Evolutionary conservation across 2,113 vertebrate genomes (phyloP).

Genomic region (Trichechus manatus): DNA sequence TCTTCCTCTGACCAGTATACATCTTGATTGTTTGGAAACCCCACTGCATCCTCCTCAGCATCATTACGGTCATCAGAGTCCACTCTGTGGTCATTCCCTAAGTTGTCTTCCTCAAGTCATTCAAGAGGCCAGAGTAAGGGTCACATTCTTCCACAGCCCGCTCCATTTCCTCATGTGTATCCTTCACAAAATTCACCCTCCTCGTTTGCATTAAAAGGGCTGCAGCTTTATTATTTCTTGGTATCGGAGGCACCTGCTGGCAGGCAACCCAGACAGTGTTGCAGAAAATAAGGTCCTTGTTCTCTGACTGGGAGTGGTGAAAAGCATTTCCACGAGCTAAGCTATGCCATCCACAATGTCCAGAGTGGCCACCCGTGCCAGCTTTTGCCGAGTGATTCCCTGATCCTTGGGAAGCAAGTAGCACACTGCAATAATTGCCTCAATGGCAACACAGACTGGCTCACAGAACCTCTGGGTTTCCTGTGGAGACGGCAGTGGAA

Average conservation of each 20-base stretch:
- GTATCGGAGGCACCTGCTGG: constrained; percentile 89
- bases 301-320: constrained; percentile 90
- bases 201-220: too few relatives aligned
- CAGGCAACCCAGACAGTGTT: constrained; percentile 94
- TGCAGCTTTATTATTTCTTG: constrained; percentile 77
- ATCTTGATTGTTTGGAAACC: constrained; percentile 91
- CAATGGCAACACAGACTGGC: constrained; percentile 88
- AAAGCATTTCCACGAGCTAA: constrained; percentile 91
- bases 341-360: constrained; percentile 92
- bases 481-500: constrained; percentile 89
- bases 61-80: constrained; percentile 66
- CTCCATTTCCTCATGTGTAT: too few relatives aligned
- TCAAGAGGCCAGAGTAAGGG: constrained; percentile 91
- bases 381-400: constrained; percentile 92
- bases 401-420: constrained; percentile 95
- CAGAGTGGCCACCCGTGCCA: constrained; percentile 90
- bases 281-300: constrained; percentile 92
- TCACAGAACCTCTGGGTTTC: constrained; percentile 90
- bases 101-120: constrained; percentile 53
- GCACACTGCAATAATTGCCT: constrained; percentile 90
- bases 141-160: constrained; percentile 92
- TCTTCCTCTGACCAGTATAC: constrained; percentile 94
- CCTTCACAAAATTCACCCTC: too few relatives aligned
- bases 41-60: constrained; percentile 87
- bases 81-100: constrained; percentile 63